phyloP scores from a whole-genome alignment of 2,797 vertebrate genomes.

The Pelodytes ibericus region DNA sequence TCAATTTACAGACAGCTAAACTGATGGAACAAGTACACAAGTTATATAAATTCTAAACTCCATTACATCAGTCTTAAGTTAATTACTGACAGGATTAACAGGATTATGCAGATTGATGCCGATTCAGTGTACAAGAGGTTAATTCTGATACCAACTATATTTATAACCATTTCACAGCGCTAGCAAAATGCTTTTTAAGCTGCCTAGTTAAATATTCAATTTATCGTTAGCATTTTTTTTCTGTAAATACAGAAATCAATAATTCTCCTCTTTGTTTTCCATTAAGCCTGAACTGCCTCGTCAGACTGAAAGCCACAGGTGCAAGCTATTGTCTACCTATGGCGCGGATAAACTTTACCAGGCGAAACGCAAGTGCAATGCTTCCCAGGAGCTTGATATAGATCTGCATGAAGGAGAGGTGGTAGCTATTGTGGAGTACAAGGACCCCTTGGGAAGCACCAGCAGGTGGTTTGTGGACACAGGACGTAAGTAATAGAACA shows the following conservation, averaged over 20 bases:
- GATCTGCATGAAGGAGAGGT: conserved; percentile 90
- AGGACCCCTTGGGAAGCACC: conserved; percentile 87
- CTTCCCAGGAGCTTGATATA: conserved; percentile 89
- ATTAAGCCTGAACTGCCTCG: conserved; percentile 76
- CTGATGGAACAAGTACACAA: no score
- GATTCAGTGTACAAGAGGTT: background rate
- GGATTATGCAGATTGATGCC: no score
- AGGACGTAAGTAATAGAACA: conserved; percentile 79
- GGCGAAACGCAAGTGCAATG: conserved; percentile 95
- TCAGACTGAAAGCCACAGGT: conserved; percentile 84
- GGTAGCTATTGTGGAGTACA: conserved; percentile 88
- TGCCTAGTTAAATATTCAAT: conserved; percentile 20
- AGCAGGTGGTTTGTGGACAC: conserved; percentile 94
- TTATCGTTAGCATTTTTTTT: conserved; percentile 6
- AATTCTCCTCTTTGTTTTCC: conserved; percentile 11
- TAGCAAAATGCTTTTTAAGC: conserved; percentile 35
- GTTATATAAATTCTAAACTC: no score
- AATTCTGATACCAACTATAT: background rate
- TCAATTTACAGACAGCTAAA: no score
- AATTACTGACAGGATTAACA: no score
- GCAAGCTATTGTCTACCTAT: conserved; percentile 78
- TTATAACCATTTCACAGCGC: conserved; percentile 52
- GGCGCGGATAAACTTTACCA: conserved; percentile 76
- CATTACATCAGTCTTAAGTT: no score
- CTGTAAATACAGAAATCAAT: background rate